Evolutionary conservation across 2,113 vertebrate genomes (phyloP), one percentile per base, ranked within the genome.

Genomic region (Malaclemys terrapin): DNA sequence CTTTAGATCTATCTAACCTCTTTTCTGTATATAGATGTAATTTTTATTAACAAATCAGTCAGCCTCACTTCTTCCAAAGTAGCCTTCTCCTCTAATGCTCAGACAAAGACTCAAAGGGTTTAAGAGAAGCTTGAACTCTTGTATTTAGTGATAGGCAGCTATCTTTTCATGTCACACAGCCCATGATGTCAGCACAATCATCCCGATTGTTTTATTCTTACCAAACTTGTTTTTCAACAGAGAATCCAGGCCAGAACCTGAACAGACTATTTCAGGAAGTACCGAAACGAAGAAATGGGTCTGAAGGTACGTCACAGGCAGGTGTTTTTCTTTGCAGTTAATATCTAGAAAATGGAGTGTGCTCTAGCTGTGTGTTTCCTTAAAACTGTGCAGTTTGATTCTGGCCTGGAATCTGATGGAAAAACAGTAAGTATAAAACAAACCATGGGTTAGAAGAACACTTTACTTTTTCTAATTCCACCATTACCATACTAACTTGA

Each of bases 181-280:
- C 98, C 98, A 50, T 97, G 90, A 96, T 96, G 97, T 98, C 96
- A 97, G 91, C 98, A 97, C 97, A 97, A 97, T 97, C 97, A 93
- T 94, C 98, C 98, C 98, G 98, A 98, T 98, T 99, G 98, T 99
- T 99, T 99, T 99, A 98, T 99, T 99, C 98, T 99, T 99, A 99
- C 98, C 99, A 97, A 98, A 98, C 99, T 99, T 99, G 99, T 99
- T 99, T 99, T 99, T 99, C 99, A 99, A 99, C 99, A 99, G 99
- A 99, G 99, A 99, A 99, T 99, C 99, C 99, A 99, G 99, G 99
- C 99, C 99, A 99, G 99, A 99, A 99, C 99, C 99, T 99, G 99
- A 99, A 99, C 99, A 99, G 99, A 99, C 98, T 99, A 98, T 99
- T 99, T 99, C 99, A 99, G 99, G 99, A 99, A 98, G 99, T 98